Percentiles rank a stretch among this genome's conserved stretches.
phyloP scores from a whole-genome alignment of 1,140 invertebrate genomes.

The Hypothenemus hampei region DNA sequence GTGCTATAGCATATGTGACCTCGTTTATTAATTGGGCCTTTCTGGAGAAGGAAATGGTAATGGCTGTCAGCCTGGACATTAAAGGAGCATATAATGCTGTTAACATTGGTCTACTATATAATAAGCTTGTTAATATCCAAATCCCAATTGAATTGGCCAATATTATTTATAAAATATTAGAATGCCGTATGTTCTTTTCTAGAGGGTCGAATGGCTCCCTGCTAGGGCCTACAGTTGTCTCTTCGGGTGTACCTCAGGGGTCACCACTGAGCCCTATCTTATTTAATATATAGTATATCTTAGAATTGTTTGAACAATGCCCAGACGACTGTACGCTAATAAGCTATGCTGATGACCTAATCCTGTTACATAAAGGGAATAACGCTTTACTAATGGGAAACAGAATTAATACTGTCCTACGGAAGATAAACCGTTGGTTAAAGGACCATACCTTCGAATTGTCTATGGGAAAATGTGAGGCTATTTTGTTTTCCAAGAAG shows the following conservation, averaged over 20 bases:
- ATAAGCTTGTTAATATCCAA: background rate
- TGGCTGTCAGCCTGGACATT: constrained; percentile 17
- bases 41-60: background rate
- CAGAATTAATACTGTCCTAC: constrained; percentile 1
- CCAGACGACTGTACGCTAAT: constrained; percentile 1
- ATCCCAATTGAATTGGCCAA: constrained; percentile 1
- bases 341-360: constrained; percentile 21
- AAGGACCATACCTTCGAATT: background rate
- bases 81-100: constrained; percentile 16
- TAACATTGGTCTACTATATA: constrained; percentile 3
- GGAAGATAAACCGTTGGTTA: constrained; percentile 9
- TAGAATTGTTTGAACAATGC: constrained; percentile 1
- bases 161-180: constrained; percentile 6
- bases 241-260: constrained; percentile 14
- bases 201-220: constrained; percentile 3
- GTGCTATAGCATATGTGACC: background rate
- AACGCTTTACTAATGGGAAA: background rate
- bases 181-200: background rate
- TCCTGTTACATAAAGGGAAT: constrained; percentile 2
- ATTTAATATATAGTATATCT: constrained; percentile 21
- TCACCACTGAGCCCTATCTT: constrained; percentile 20
- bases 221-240: background rate
- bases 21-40: constrained; percentile 5
- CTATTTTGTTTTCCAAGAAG: constrained; percentile 14
- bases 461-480: constrained; percentile 12